Base-by-base conservation (phyloP, 2,797 vertebrate genomes). In the Hoplostethus atlanticus region DNA sequence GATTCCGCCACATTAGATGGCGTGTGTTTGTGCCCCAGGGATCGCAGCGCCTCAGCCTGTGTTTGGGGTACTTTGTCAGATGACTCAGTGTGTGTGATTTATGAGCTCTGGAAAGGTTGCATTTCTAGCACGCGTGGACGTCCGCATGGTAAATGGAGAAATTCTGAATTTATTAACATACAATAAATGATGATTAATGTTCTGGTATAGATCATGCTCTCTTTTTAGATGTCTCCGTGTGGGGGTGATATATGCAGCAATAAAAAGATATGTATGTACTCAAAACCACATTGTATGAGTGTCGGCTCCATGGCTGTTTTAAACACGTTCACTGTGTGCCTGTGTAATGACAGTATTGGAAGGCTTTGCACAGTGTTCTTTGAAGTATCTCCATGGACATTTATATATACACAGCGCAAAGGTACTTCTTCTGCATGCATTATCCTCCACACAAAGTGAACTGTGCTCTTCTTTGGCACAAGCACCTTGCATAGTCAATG, bases 151-250 rank as follows among this genome's bases (percentile, higher is more conserved):
- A 95, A 96, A 96, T 96, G 95, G 94, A 92, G 93, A 94, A 95
- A 94, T 95, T 94, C 94, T 91, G 95, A 95, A 96, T 96, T 95
- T 95, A 96, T 96, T 96, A 96, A 96, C 95, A 96, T 96, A 95
- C 95, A 95, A 96, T 95, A 94, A 95, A 95, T 96, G 94, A 96
- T 95, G 95, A 95, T 96, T 95, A 95, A 96, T 96, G 95, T 93
- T 95, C 95, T 93, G 87, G 91, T 94, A 92, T 94, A 93, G 93
- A 95, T 95, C 93, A 93, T 87, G 82, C 90, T 94, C 93, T 94
- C 92, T 94, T 95, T 94, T 95, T 85, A 91, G 90, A 94, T 94
- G 93, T 92, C 93, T 94, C 90, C 91, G 91, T 87, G 89, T 87
- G 92, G 82, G 87, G 90, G 90, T 94, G 93, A 94, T 95, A 92